Evolutionary conservation across 1,140 invertebrate species (phyloP), one percentile per base, ranked within the genome.

Genomic region (Drosophila ficusphila): DNA sequence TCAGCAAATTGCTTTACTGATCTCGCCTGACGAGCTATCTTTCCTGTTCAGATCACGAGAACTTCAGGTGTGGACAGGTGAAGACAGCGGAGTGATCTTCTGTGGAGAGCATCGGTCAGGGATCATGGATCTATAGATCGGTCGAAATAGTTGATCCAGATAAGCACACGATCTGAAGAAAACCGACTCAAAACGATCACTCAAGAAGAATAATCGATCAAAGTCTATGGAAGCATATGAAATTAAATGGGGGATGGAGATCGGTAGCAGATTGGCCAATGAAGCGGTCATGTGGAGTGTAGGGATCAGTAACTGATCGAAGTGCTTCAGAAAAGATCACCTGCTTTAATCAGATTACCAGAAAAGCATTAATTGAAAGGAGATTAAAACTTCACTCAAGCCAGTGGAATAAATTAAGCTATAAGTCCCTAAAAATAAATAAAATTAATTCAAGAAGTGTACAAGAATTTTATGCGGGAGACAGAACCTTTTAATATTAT

Each of bases 241-340:
- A 61, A 61, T 64, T 61, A 16, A 64, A 61, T 64, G 33, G 56
- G 60, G 60, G 60, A 33, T 25, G 60, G 38, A 64, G 58, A 64
- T 64, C 60, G 7, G 39, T 64, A 44, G 60, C 60, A 64, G 60
- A 64, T 64, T 64, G 60, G 3, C 23, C 39, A 64, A 61, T 42
- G 60, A 61, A 64, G 60, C 60, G 56, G 60, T 64, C 54, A 64
- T 36, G 60, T 64, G 60, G 16, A 64, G 60, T 64, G 60, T 64
- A 46, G 56, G 53, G 60, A 64, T 64, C 60, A n/a, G 60, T 64
- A 64, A 64, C 41, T 61, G 56, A 64, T 47, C 60, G 23, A 27
- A 42, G 19, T n/a, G 53, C 53, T 60, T 19, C 21, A 3, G n/a
- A 42, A 44, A 9, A 25, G 23, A 60, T 60, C 38, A 62, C 4